Base-by-base conservation (phyloP, 2,888 invertebrate species). In the Microctonus brassicae region DNA sequence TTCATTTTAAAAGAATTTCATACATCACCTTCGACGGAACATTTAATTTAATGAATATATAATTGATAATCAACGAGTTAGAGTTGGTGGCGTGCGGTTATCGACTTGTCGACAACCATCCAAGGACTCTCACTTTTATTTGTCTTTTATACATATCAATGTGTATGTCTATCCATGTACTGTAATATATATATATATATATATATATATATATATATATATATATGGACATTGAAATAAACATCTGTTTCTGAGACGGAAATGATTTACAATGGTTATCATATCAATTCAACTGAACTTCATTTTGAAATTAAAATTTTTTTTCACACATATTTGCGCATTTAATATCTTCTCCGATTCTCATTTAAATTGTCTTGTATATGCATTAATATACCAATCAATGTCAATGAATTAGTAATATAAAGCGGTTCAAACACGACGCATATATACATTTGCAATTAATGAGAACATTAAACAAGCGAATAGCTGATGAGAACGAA, bases 101-200 rank as follows among this genome's bases (percentile, higher is more conserved):
- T 76, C 75, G 74, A 74, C 77, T 73, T 74, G 72, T 73, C 77
- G 76, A 71, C 70, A 73, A 39, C 33, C 6, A 24, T 22, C 79
- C 81, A 80, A 83, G 81, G 82, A 84, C 84, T 84, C 81, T 85
- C 84, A 83, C 84, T 85, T 85, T 85, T 82, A 80, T 82, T 78
- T 79, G 79, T 83, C 33, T 33, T 82, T 83, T 82, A n/a, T n/a
- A n/a, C 83, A 83, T 82, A 47, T 47, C 17, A 47, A 17, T 17
- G 47, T n/a, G n/a, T n/a, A n/a, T 29, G n/a, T n/a, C n/a, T n/a
- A n/a, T n/a, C n/a, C n/a, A n/a, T n/a, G n/a, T n/a, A n/a, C n/a
- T n/a, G n/a, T n/a, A n/a, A n/a, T 47, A 47, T 47, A 47, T 47
- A 47, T 47, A 17, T n/a, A 47, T n/a, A 47, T n/a, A 17, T 47